phyloP scores from a whole-genome alignment of 2,888 invertebrate genomes.

The Apoda limacodes region DNA sequence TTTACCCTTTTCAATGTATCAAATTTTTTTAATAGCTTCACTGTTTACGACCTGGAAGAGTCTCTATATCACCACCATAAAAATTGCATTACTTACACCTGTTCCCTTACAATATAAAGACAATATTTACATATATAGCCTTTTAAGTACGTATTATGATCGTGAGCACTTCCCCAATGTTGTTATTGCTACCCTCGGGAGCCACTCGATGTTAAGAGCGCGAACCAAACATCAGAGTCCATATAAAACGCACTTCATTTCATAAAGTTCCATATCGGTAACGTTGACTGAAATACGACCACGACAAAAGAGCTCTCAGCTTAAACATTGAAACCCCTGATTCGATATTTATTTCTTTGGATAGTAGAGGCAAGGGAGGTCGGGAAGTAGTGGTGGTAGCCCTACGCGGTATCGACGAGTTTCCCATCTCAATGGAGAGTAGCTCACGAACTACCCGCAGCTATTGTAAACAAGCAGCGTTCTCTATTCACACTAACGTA shows the following conservation, averaged over 20 bases:
- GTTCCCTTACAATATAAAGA: conserved; percentile 14
- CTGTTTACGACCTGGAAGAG: no score
- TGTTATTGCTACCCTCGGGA: conserved; percentile 50
- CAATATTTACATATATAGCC: conserved; percentile 33
- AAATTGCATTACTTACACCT: no score
- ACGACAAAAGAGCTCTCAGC: conserved; percentile 36
- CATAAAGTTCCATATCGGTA: conserved; percentile 56
- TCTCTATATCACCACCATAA: no score
- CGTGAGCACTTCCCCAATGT: conserved; percentile 41
- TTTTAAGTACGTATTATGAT: conserved; percentile 26
- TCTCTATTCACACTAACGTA: conserved; percentile 60
- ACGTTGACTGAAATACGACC: conserved; percentile 39
- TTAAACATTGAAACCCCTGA: conserved; percentile 26
- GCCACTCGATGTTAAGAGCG: conserved; percentile 50
- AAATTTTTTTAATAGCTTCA: no score
- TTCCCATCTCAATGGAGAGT: conserved; percentile 60
- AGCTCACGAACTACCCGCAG: conserved; percentile 62
- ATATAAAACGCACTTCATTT: conserved; percentile 61
- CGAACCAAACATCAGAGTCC: conserved; percentile 60
- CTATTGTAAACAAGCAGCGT: conserved; percentile 62
- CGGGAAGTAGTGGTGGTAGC: conserved; percentile 36
- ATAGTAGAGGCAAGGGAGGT: conserved; percentile 27
- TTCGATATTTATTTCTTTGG: conserved; percentile 20
- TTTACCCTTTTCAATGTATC: no score
- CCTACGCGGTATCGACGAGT: conserved; percentile 50